Conservation (phyloP, 2,888 invertebrate genomes). For the Smittia aterrima region DNA sequence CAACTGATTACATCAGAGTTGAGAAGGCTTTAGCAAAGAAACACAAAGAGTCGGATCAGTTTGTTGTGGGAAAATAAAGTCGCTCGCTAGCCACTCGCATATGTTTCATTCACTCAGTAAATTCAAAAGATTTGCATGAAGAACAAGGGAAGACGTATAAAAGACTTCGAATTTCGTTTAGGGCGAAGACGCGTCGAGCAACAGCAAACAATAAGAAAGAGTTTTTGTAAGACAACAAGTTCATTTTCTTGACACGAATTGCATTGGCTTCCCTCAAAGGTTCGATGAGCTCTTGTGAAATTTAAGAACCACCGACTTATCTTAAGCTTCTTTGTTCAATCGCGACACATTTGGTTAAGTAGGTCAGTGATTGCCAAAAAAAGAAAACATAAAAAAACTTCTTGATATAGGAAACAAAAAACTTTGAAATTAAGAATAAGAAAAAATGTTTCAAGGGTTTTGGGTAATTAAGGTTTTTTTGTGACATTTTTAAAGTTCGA, state of each 20-base stretch:
- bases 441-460: neutral
- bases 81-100: neutral
- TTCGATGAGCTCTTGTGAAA: conserved; percentile 1
- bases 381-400: too few species aligned
- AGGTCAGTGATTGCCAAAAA: conserved; percentile 31
- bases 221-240: neutral
- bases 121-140: neutral
- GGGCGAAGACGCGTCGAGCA: too few species aligned
- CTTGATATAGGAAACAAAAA: neutral
- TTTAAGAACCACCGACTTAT: neutral
- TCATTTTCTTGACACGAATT: neutral
- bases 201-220: neutral
- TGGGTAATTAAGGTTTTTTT: neutral
- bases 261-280: neutral
- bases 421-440: neutral
- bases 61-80: neutral
- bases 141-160: too few species aligned
- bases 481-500: too few species aligned
- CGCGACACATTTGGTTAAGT: conserved; percentile 24
- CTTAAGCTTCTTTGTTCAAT: neutral
- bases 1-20: neutral
- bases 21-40: neutral
- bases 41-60: too few species aligned
- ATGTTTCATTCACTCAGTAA: neutral
- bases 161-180: too few species aligned